These are phyloP conservation scores for Pteropus alecto DNA, from an alignment of 2,113 vertebrate species.

Conservation along the genomic window DNA sequence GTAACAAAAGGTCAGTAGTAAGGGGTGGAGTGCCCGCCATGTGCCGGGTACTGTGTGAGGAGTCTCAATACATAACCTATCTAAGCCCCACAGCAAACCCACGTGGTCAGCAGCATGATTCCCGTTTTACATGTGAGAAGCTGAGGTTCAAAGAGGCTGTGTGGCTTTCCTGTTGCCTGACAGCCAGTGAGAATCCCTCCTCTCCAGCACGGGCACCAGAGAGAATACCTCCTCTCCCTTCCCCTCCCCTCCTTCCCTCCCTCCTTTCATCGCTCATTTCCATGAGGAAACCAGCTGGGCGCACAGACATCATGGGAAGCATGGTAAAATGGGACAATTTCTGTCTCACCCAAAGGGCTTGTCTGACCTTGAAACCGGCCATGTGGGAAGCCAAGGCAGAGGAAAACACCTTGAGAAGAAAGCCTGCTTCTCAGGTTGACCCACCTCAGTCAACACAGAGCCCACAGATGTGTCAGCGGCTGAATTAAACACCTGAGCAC, in stretches of 20 bases:
- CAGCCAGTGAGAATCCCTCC: background rate
- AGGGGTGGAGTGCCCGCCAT: fast-evolving
- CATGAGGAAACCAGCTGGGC: background rate
- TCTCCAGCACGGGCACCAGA: background rate
- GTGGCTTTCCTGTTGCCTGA: background rate
- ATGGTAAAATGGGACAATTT: background rate
- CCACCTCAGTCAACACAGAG: background rate
- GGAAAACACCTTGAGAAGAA: background rate
- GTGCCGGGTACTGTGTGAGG: background rate
- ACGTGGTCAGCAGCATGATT: background rate
- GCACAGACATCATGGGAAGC: background rate
- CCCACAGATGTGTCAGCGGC: background rate
- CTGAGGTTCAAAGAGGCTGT: background rate
- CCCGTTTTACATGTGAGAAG: background rate
- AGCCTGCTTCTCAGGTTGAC: background rate
- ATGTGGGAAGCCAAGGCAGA: background rate
- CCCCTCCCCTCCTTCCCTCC: fast-evolving
- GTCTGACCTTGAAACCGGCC: background rate
- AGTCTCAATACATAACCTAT: background rate
- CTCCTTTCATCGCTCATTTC: background rate
- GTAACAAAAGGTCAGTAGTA: background rate
- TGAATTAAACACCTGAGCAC: background rate
- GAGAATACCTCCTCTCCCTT: background rate
- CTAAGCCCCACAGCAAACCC: background rate
- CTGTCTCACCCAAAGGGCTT: background rate